Evolutionary conservation across 2,113 vertebrate species (phyloP).

Genomic region (Phalacrocorax aristotelis): DNA sequence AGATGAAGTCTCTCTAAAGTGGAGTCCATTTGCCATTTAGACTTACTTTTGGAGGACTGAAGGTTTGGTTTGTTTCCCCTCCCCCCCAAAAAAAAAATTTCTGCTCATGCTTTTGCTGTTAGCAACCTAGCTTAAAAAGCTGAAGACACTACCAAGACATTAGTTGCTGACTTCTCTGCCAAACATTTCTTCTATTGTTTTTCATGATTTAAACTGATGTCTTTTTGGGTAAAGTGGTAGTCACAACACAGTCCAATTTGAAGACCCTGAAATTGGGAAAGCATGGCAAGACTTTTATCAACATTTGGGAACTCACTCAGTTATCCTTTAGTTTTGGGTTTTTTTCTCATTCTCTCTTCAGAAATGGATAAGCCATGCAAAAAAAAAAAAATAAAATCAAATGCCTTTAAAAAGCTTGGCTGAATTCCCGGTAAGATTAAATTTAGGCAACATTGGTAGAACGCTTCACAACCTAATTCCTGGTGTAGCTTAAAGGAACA

Average conservation of each 20-base stretch:
- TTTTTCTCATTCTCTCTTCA: background rate
- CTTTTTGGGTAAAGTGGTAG: background rate
- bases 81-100: background rate
- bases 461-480: background rate
- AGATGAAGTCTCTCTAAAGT: background rate
- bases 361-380: background rate
- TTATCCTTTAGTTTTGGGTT: background rate
- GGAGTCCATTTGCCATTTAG: background rate
- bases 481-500: background rate
- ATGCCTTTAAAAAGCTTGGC: background rate
- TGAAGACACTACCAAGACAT: conserved; percentile 10
- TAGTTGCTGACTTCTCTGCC: background rate
- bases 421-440: background rate
- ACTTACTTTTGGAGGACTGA: background rate
- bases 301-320: background rate
- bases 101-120: background rate
- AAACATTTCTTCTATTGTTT: conserved; percentile 44
- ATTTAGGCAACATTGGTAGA: background rate
- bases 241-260: background rate
- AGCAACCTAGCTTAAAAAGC: conserved; percentile 28
- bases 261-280: conserved; percentile 10
- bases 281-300: background rate
- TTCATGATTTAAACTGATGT: conserved; percentile 15
- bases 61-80: background rate
- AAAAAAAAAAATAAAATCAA: background rate